Base-by-base conservation (phyloP, 2,113 vertebrate species). In the Tragulus kanchil region DNA sequence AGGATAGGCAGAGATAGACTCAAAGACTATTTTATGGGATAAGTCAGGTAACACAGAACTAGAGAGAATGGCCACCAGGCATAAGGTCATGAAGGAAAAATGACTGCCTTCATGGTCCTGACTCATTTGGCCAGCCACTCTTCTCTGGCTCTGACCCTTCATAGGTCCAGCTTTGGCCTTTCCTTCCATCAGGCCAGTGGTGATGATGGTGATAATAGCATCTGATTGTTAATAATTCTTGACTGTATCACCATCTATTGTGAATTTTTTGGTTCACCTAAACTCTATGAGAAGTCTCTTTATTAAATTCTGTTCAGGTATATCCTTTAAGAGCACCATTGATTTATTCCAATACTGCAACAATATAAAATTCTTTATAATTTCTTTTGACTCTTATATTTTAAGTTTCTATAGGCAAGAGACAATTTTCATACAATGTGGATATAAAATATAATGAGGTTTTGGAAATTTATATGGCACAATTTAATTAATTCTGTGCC, bases 401-500 rank as follows among this genome's bases (percentile, higher is more conserved):
- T 94, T 85, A 78, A 85, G 23, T 93, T 95, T 96, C 85, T 91
- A 86, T 65, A 71, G 2, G 50, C 42, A 75, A 83, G 26, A 90
- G 52, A 95, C 92, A 78, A 93, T 90, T 96, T 95, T 95, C 64
- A 89, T 93, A 78, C 4, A 67, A 13, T 42, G 26, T 52, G 16
- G 11, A 48, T 83, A 93, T 96, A 96, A 96, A 94, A 86, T 71
- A 90, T 87, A 94, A 96, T 90, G 48, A 94, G 56, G 6, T 56
- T 95, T 96, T 95, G 52, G 52, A 79, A 96, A 90, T 73, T 52
- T 95, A 90, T 96, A 91, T 93, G 50, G n/a, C 61, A 90, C 36
- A 77, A 67, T 96, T 93, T 97, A 96, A 96, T 96, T 97, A 96
- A 96, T 95, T 96, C 54, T 73, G n/a, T 95, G 28, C 3, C 95